Evolutionary conservation across 1,140 invertebrate genomes (phyloP).

Genomic region (Lethrus apterus): DNA sequence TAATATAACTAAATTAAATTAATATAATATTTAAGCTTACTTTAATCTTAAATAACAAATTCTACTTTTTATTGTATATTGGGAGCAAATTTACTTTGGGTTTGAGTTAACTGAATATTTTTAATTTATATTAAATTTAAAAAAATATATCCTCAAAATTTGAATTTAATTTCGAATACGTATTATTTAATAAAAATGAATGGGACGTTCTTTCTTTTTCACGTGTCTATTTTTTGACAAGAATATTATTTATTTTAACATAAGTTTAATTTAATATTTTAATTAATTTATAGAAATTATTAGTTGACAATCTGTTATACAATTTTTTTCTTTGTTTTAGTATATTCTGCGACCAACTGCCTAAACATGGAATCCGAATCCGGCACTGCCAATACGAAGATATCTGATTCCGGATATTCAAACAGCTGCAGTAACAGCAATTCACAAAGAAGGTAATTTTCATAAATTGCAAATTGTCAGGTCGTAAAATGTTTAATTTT

Average conservation of each 20-base stretch:
- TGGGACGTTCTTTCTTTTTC: background rate
- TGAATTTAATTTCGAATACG: no score
- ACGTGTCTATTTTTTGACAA: background rate
- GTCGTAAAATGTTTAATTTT: no score
- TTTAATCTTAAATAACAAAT: no score
- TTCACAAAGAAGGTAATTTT: constrained; percentile 59
- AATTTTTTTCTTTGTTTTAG: background rate
- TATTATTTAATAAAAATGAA: background rate
- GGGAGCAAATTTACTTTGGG: no score
- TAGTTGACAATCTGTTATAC: background rate
- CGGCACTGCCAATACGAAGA: constrained; percentile 52
- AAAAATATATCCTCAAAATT: no score
- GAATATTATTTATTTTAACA: background rate
- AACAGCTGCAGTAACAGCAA: constrained; percentile 70
- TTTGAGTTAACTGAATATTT: no score
- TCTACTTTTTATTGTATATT: no score
- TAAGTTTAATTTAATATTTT: background rate
- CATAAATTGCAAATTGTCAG: no score
- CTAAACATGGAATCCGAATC: constrained; percentile 43
- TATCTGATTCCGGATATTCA: constrained; percentile 70
- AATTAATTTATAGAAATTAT: background rate
- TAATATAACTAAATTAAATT: no score
- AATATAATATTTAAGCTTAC: no score
- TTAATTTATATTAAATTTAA: no score
- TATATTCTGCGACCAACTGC: background rate